Evolutionary conservation across 2,888 invertebrate species (phyloP).

Genomic region (Amphiduros pacificus): DNA sequence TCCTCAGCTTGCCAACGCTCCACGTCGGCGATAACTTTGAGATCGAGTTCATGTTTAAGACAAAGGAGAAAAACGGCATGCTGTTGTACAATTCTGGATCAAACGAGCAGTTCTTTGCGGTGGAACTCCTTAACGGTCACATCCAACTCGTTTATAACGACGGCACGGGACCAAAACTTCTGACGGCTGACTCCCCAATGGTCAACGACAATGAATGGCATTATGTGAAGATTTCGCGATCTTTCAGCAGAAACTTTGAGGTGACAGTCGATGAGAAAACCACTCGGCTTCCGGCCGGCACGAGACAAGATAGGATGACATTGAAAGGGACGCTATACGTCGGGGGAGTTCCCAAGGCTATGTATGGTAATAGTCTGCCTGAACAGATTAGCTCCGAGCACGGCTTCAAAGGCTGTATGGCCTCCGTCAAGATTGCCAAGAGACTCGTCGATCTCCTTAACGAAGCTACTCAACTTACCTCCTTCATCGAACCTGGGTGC

Average conservation of each 20-base stretch:
- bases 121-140: conserved; percentile 47
- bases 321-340: conserved; percentile 37
- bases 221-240: conserved; percentile 28
- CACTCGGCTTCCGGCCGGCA: background rate
- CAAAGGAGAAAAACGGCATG: conserved; percentile 45
- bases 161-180: conserved; percentile 29
- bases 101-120: conserved; percentile 41
- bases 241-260: background rate
- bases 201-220: conserved; percentile 50
- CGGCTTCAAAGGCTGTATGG: conserved; percentile 54
- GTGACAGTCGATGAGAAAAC: background rate
- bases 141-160: conserved; percentile 46
- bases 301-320: conserved; percentile 21
- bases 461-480: conserved; percentile 17
- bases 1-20: conserved; percentile 23
- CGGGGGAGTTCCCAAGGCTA: conserved; percentile 45
- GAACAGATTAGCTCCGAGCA: conserved; percentile 35
- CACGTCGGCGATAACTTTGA: conserved; percentile 19
- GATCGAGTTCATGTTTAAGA: conserved; percentile 47
- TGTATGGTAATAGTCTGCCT: conserved; percentile 34
- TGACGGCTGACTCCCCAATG: background rate
- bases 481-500: conserved; percentile 27
- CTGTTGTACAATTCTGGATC: conserved; percentile 36
- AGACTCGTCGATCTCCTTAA: conserved; percentile 38
- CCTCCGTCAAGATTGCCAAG: conserved; percentile 47